Conservation (phyloP, 2,888 invertebrate genomes). For the Molorchus minor region DNA sequence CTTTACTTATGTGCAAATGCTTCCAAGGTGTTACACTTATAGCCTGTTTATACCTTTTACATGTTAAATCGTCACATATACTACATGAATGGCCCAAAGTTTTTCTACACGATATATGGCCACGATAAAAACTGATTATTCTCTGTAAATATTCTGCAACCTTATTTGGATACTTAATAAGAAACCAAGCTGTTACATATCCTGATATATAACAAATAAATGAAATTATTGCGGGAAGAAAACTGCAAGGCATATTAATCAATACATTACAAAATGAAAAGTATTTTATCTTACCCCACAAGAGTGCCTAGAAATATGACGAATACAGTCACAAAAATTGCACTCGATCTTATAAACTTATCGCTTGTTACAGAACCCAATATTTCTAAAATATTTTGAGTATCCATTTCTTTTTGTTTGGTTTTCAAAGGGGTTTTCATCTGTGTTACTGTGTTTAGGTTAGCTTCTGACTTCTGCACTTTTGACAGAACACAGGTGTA, state of each 20-base stretch:
- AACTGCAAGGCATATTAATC: slow-evolving; percentile 52
- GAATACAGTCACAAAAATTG: slow-evolving; percentile 34
- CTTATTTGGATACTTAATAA: slow-evolving; percentile 58
- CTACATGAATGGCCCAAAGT: slow-evolving; percentile 61
- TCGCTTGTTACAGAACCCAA: slow-evolving; percentile 42
- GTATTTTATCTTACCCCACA: slow-evolving; percentile 29
- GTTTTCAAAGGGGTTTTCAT: no score
- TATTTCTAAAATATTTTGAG: slow-evolving; percentile 39
- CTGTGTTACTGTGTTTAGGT: no score
- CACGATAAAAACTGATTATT: slow-evolving; percentile 52
- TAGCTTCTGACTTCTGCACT: no score
- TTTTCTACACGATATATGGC: slow-evolving; percentile 40
- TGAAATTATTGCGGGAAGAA: slow-evolving; percentile 57
- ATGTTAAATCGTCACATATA: slow-evolving; percentile 70
- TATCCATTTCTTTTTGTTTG: slow-evolving; percentile 25
- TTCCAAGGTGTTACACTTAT: slow-evolving; percentile 71
- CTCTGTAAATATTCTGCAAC: slow-evolving; percentile 53
- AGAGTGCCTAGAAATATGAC: slow-evolving; percentile 28
- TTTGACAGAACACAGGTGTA: no score
- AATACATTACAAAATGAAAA: not conserved
- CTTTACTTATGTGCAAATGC: slow-evolving; percentile 72
- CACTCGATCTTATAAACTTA: slow-evolving; percentile 45
- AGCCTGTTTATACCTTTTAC: slow-evolving; percentile 67
- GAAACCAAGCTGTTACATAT: slow-evolving; percentile 58
- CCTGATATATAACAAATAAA: slow-evolving; percentile 60